Evolutionary conservation across 2,113 vertebrate genomes (phyloP).

Genomic region (Sceloporus undulatus): DNA sequence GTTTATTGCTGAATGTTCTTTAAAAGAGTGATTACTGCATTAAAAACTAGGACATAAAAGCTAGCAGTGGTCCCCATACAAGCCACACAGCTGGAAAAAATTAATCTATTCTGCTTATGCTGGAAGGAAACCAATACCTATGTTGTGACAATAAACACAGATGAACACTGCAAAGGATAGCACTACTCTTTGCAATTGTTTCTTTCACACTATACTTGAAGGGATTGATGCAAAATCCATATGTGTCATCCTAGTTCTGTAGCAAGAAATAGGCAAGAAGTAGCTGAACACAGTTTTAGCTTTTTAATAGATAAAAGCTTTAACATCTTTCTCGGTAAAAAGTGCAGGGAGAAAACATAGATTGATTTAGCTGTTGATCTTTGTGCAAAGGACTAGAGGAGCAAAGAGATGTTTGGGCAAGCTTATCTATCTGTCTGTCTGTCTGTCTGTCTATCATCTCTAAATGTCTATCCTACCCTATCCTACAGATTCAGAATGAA

Average conservation of each 20-base stretch:
- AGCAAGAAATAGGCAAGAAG: fast-evolving
- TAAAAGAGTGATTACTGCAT: slow-evolving; percentile 69
- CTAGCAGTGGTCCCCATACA: slow-evolving; percentile 44
- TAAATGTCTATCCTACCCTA: background rate
- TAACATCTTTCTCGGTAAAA: background rate
- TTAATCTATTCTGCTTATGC: slow-evolving; percentile 61
- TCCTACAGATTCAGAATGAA: background rate
- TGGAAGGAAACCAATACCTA: slow-evolving; percentile 52
- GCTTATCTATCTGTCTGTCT: background rate
- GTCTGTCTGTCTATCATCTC: background rate
- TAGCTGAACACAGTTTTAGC: background rate
- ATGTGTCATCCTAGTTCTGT: background rate
- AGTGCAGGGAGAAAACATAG: background rate
- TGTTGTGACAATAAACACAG: slow-evolving; percentile 42
- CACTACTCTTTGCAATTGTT: slow-evolving; percentile 10
- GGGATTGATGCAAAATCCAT: background rate
- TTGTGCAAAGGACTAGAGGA: background rate
- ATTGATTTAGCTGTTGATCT: slow-evolving; percentile 15
- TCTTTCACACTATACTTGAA: slow-evolving; percentile 20
- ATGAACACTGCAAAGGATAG: slow-evolving; percentile 26
- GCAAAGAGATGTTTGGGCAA: background rate
- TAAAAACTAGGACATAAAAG: slow-evolving; percentile 64
- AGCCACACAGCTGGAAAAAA: slow-evolving; percentile 67
- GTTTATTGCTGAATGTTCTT: slow-evolving; percentile 69
- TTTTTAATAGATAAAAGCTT: background rate